phyloP scores from a whole-genome alignment of 2,888 invertebrate genomes.

The Gerosis bhagava region DNA sequence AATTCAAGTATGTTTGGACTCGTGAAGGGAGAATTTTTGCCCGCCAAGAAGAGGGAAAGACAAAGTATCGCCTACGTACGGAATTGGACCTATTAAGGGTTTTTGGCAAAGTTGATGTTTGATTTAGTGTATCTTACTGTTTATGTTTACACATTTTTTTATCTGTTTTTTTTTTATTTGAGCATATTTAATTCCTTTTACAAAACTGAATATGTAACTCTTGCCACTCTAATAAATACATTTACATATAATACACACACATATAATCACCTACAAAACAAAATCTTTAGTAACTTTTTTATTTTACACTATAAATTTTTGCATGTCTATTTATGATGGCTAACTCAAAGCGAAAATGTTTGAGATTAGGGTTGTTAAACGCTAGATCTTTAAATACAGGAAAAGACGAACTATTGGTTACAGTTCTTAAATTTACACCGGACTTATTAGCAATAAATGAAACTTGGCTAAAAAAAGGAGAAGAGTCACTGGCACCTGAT shows the following conservation, averaged over 20 bases:
- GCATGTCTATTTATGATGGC: background rate
- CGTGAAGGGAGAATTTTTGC: background rate
- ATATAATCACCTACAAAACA: no score
- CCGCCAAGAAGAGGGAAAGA: constrained; percentile 5
- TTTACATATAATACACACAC: background rate
- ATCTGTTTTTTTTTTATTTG: no score
- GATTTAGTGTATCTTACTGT: background rate
- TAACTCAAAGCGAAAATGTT: background rate
- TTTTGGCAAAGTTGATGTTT: background rate
- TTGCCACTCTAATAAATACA: no score
- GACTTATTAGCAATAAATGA: constrained; percentile 13
- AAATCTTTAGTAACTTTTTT: no score
- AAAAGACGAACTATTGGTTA: background rate
- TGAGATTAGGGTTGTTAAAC: constrained; percentile 3
- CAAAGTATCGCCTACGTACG: background rate
- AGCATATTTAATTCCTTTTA: background rate
- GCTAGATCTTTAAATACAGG: constrained; percentile 4
- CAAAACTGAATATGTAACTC: no score
- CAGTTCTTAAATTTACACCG: background rate
- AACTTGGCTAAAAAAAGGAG: constrained; percentile 10
- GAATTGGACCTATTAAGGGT: background rate
- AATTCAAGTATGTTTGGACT: constrained; percentile 1
- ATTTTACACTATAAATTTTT: no score
- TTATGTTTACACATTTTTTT: background rate
- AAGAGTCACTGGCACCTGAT: background rate